Evolutionary conservation across 2,888 invertebrate genomes (phyloP), one percentile per base, ranked within the genome.

Genomic region (Penaeus monodon): DNA sequence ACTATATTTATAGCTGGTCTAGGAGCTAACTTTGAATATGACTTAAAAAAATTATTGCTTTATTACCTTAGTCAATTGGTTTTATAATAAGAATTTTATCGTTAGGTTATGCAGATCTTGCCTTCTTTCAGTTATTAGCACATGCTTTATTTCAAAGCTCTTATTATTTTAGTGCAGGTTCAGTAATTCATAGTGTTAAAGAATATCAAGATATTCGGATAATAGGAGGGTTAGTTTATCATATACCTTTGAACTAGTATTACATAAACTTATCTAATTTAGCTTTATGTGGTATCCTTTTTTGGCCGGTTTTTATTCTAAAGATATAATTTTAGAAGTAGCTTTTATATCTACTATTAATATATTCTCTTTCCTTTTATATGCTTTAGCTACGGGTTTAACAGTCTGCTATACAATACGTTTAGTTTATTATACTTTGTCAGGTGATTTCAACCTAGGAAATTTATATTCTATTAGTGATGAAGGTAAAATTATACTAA

Each of bases 11-110:
- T 91, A 90, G 91, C 92, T 64, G 92, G 92, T 29, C 68, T 92
- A 65, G 91, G 91, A 68, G 93, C 92, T 89, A 92, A 91, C 90
- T 92, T 91, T 90, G 92, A 93, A 90, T 91, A 90, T 78, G 95
- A 96, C 93, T 93, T 95, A 96, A 96, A 92, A 96, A 95, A 93
- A 95, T 95, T 94, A 95, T 96, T 95, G 96, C 95, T 91, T 93
- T 95, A 91, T 95, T 1, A 96, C 95, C 90, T 94, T 96, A 96
- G 95, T 2, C 96, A 96, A 92, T 93, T 96, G 95, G 95, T 0
- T 93, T 96, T 92, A 96, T 96, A 94, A 94, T 96, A 92, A 94
- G 94, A 92, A 93, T 94, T 93, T 93, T 95, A 92, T 93, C 93
- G 1, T 92, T 95, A 91, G 94, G 94, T 0, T 92, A 93, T 88